phyloP scores from a whole-genome alignment of 2,888 invertebrate genomes.

The Alitta virens region DNA sequence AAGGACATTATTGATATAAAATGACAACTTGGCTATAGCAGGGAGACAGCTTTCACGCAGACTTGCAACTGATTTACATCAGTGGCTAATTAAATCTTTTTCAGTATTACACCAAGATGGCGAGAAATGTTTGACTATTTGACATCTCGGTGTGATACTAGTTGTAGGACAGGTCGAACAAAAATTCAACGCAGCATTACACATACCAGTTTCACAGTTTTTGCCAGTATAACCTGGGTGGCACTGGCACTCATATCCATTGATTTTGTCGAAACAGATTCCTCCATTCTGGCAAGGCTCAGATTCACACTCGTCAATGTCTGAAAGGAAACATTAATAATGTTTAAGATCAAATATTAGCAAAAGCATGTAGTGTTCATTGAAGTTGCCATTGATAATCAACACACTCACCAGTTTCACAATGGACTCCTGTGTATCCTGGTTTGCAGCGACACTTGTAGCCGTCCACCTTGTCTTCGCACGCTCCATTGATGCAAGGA shows the following conservation, averaged over 20 bases:
- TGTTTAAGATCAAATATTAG: too few species aligned
- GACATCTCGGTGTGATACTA: too few species aligned
- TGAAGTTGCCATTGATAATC: too few species aligned
- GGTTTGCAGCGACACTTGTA: slow-evolving; percentile 22
- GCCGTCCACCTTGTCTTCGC: slow-evolving; percentile 11
- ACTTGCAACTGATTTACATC: too few species aligned
- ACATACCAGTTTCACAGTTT: background rate
- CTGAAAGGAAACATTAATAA: background rate
- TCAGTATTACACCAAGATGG: too few species aligned
- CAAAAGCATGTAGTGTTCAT: too few species aligned
- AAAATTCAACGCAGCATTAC: too few species aligned
- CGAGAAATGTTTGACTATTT: too few species aligned
- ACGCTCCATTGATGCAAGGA: slow-evolving; percentile 23
- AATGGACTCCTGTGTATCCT: slow-evolving; percentile 19
- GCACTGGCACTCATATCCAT: slow-evolving; percentile 8
- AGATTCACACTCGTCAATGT: slow-evolving; percentile 8
- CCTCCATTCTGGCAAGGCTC: slow-evolving; percentile 8
- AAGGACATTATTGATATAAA: background rate
- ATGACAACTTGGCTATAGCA: too few species aligned
- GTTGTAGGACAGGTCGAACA: too few species aligned
- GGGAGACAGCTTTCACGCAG: too few species aligned
- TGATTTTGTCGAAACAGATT: background rate
- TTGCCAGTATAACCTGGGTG: slow-evolving; percentile 15
- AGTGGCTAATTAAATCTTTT: too few species aligned
- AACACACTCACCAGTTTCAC: slow-evolving; percentile 19